These are phyloP conservation scores for Nannoperca australis DNA, from an alignment of 2,797 vertebrate species.

Conservation along the genomic window DNA sequence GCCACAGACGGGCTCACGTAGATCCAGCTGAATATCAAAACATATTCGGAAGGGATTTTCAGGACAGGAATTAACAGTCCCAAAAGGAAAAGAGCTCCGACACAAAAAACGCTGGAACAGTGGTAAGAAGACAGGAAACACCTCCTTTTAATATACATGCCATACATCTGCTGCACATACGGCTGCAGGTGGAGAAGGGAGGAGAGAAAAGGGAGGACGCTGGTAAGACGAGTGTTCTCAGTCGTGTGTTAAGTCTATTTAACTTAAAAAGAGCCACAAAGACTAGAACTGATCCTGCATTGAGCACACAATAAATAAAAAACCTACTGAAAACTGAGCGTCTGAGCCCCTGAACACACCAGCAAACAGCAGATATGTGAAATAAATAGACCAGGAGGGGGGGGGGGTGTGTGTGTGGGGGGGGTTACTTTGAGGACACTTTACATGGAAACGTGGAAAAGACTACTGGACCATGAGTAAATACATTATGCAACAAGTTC, in stretches of 20 bases:
- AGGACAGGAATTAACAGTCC: conserved; percentile 60
- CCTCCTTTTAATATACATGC: background rate
- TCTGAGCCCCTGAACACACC: background rate
- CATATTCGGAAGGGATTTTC: conserved; percentile 69
- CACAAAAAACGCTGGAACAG: conserved; percentile 1
- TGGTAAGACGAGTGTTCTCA: conserved; percentile 9
- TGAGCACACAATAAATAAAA: background rate
- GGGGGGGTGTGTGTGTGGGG: too few relatives aligned
- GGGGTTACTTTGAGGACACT: conserved; percentile 19
- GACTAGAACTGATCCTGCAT: background rate
- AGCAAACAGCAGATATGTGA: conserved; percentile 19
- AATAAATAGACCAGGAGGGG: background rate
- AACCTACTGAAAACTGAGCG: background rate
- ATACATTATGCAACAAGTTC: conserved; percentile 61
- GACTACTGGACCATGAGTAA: conserved; percentile 25
- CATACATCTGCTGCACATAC: conserved; percentile 25
- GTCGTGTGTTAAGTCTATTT: background rate
- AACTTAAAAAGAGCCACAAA: background rate
- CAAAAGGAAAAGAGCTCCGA: conserved; percentile 27
- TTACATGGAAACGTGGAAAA: conserved; percentile 19
- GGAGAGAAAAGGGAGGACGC: background rate
- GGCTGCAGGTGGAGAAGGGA: conserved; percentile 1
- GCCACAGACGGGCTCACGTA: conserved; percentile 52
- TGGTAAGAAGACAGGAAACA: conserved; percentile 24
- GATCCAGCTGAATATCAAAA: conserved; percentile 69